A percentile compares a stretch with the other conserved stretches of the same genome.
Evolutionary conservation across 2,113 vertebrate genomes (phyloP).

Genomic region (Columba janthina): DNA sequence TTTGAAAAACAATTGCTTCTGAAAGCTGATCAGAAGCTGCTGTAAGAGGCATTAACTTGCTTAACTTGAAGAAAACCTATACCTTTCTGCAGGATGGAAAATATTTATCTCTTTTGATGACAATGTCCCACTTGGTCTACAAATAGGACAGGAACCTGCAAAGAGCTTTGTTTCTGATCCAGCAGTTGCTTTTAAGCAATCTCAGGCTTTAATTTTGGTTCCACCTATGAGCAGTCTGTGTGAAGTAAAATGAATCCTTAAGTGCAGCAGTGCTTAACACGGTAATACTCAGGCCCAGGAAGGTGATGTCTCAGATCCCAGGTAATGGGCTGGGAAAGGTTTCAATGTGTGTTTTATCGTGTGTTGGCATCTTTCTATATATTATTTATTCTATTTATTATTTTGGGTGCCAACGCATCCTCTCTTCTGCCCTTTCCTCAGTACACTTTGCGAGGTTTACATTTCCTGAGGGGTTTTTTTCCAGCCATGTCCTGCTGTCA

Average conservation of each 20-base stretch:
- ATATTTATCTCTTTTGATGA: neutral
- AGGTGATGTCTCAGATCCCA: neutral
- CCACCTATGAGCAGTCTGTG: neutral
- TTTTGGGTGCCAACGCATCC: neutral
- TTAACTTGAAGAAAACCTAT: neutral
- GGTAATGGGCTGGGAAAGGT: neutral
- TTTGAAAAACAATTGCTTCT: neutral
- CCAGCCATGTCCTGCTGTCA: slow-evolving; percentile 10
- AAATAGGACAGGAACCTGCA: neutral
- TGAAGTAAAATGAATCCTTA: neutral
- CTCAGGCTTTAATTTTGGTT: neutral
- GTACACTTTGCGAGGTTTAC: neutral
- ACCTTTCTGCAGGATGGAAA: neutral
- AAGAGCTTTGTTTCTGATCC: neutral
- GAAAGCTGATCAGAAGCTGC: neutral
- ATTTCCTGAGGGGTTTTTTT: neutral
- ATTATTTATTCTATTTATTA: neutral
- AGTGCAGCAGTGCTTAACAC: neutral
- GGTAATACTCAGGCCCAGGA: neutral
- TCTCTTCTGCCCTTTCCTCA: neutral
- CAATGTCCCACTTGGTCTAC: neutral
- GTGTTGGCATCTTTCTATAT: neutral
- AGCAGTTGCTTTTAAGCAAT: neutral
- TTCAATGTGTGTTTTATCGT: neutral
- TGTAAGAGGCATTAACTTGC: neutral